Percentiles rank a stretch among this genome's conserved stretches.
Conservation (phyloP, 2,888 invertebrate species). For the Crocallis elinguaria region DNA sequence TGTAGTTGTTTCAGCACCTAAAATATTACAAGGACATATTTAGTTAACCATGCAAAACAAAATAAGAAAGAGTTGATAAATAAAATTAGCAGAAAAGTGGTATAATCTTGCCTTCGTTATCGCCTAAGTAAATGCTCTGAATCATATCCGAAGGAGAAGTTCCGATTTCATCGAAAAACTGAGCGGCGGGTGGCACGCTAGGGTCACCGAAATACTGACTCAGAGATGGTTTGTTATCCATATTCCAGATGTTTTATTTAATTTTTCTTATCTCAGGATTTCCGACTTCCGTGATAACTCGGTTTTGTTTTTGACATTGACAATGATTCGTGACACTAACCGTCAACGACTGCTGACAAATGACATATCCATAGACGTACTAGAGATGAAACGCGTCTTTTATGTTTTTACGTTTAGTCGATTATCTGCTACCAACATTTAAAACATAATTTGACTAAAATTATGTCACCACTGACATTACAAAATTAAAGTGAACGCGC, state of each 20-base stretch:
- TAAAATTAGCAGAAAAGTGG: not conserved
- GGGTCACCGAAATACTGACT: conserved; percentile 84
- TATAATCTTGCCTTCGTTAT: conserved; percentile 57
- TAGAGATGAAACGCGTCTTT: too few species aligned
- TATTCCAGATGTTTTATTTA: conserved; percentile 41
- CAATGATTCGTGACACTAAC: too few species aligned
- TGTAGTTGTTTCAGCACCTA: conserved; percentile 51
- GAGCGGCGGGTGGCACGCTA: conserved; percentile 72
- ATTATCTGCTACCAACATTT: not conserved
- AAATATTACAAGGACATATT: conserved; percentile 15
- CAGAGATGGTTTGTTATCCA: conserved; percentile 82
- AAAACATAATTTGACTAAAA: not conserved
- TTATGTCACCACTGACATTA: too few species aligned
- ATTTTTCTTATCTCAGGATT: conserved; percentile 2
- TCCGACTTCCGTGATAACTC: not conserved
- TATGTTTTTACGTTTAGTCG: not conserved
- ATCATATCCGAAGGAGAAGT: conserved; percentile 79
- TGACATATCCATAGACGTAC: too few species aligned
- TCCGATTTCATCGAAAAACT: conserved; percentile 81
- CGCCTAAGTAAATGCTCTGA: conserved; percentile 78
- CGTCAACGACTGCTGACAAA: not conserved
- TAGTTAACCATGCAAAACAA: not conserved
- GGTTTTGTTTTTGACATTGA: too few species aligned
- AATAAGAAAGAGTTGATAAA: not conserved
- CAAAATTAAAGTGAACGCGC: not conserved